phyloP scores from a whole-genome alignment of 2,888 invertebrate species.

The Liodrosophila aerea region DNA sequence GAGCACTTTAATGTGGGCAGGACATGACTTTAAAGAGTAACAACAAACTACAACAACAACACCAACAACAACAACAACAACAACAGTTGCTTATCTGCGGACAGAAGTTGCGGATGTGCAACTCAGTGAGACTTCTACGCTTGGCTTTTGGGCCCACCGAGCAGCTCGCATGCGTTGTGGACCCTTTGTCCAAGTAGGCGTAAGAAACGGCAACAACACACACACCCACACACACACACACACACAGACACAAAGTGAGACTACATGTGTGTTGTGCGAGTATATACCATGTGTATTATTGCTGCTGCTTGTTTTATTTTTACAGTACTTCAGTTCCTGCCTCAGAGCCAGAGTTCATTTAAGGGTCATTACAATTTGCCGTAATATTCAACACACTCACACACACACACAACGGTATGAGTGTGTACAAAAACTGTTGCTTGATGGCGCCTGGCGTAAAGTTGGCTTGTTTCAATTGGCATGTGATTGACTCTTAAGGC shows the following conservation, averaged over 20 bases:
- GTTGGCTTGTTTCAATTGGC: too few relatives aligned
- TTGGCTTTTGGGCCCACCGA: slow-evolving; percentile 2
- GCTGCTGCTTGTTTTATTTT: slow-evolving; percentile 8
- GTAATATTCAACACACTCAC: background rate
- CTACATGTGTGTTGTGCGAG: background rate
- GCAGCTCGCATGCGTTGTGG: slow-evolving; percentile 29
- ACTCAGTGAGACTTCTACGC: slow-evolving; percentile 1
- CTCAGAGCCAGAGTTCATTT: slow-evolving; percentile 50
- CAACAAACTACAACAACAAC: slow-evolving; percentile 9
- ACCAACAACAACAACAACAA: slow-evolving; percentile 13
- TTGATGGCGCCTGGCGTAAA: too few relatives aligned
- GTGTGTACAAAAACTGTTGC: too few relatives aligned
- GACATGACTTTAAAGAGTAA: slow-evolving; percentile 35
- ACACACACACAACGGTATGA: too few relatives aligned
- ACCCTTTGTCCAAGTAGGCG: slow-evolving; percentile 59
- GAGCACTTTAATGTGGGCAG: slow-evolving; percentile 50
- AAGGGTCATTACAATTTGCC: slow-evolving; percentile 52
- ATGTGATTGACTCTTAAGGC: too few relatives aligned
- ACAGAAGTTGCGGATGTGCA: slow-evolving; percentile 6
- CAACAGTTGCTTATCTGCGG: slow-evolving; percentile 22
- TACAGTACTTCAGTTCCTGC: slow-evolving; percentile 16
- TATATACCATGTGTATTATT: too few relatives aligned
- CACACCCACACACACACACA: slow-evolving; percentile 24
- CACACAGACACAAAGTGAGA: slow-evolving; percentile 9
- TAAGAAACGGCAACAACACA: slow-evolving; percentile 22